These are phyloP conservation scores for Tridacna crocea DNA, from an alignment of 2,888 invertebrate species.

Conservation along the genomic window DNA sequence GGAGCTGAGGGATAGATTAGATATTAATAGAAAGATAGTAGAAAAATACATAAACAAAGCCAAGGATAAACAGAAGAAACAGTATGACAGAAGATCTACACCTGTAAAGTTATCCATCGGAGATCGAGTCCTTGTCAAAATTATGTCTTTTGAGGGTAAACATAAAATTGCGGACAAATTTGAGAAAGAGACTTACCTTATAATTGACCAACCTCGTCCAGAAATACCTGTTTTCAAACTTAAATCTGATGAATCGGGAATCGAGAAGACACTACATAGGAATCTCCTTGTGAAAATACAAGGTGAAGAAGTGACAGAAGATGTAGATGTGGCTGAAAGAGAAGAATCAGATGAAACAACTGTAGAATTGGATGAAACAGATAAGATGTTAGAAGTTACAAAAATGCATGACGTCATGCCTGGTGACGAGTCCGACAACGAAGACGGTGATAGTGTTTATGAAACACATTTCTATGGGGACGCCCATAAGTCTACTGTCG, in stretches of 20 bases:
- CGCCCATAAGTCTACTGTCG: not conserved
- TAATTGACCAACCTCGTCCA: not conserved
- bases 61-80: constrained; percentile 1
- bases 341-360: not conserved
- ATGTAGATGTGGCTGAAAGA: not conserved
- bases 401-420: not conserved
- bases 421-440: not conserved
- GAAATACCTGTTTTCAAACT: not conserved
- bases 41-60: not conserved
- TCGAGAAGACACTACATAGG: not conserved
- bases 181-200: not conserved
- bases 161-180: constrained; percentile 5
- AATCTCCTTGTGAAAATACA: not conserved
- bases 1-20: not conserved
- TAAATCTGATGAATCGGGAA: not conserved
- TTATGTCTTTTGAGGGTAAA: not conserved
- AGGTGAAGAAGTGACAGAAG: not conserved
- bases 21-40: not conserved
- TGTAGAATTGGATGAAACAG: too few species aligned
- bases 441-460: not conserved
- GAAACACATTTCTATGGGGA: not conserved
- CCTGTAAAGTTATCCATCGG: not conserved
- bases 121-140: not conserved
- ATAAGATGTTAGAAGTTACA: too few species aligned
- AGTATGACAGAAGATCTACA: not conserved